These are phyloP conservation scores for Toxotes lorentzi DNA, from an alignment of 2,797 vertebrate species.

Conservation along the genomic window DNA sequence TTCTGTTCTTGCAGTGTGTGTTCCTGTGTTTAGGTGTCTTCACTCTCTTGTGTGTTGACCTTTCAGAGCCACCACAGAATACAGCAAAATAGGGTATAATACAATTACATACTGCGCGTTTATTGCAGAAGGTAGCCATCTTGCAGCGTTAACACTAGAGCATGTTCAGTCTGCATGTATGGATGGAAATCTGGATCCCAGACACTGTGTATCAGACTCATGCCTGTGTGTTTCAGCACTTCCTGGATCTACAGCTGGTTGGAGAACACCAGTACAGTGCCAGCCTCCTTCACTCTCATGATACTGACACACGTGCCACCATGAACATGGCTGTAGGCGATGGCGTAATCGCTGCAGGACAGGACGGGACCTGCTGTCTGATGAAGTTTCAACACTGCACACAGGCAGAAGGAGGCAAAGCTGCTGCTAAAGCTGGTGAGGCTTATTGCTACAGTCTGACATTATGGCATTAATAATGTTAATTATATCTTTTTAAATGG, in stretches of 20 bases:
- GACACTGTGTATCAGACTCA: neutral
- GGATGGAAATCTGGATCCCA: neutral
- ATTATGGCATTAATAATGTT: neutral
- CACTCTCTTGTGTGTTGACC: neutral
- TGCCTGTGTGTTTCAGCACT: conserved; percentile 86
- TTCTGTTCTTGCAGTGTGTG: neutral
- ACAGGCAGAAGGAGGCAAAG: conserved; percentile 46
- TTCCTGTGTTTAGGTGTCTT: neutral
- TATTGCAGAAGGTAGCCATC: too few relatives aligned
- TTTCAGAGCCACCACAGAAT: neutral
- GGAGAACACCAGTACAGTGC: conserved; percentile 86
- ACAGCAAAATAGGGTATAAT: neutral
- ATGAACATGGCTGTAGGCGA: conserved; percentile 93
- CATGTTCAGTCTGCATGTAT: neutral
- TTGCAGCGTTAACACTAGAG: too few relatives aligned
- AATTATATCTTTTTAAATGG: neutral
- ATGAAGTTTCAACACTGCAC: conserved; percentile 83
- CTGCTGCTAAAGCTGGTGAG: conserved; percentile 82
- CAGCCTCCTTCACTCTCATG: conserved; percentile 90
- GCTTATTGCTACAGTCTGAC: neutral
- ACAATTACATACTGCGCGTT: neutral
- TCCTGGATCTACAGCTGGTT: conserved; percentile 89
- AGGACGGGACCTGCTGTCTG: conserved; percentile 91
- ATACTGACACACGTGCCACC: conserved; percentile 91
- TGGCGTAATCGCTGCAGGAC: conserved; percentile 92